A percentile compares a stretch with the other conserved stretches of the same genome.
Conservation (phyloP, 1,140 invertebrate genomes). For the Philotrypesis tridentata region DNA sequence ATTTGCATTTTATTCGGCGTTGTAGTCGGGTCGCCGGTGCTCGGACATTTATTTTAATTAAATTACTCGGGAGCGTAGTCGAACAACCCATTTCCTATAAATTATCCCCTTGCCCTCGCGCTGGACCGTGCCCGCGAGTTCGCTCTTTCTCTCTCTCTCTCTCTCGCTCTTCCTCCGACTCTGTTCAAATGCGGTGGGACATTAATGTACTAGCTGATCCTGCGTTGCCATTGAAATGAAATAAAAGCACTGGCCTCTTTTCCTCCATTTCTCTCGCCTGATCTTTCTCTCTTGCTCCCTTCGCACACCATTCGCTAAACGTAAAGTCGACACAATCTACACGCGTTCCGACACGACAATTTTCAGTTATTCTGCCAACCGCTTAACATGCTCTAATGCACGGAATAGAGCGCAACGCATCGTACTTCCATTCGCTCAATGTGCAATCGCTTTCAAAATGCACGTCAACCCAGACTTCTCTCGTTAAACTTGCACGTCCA, state of each 20-base stretch:
- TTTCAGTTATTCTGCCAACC: conserved; percentile 52
- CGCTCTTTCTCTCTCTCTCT: conserved; percentile 38
- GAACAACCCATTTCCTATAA: conserved; percentile 76
- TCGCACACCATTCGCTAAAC: conserved; percentile 6
- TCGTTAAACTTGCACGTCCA: conserved; percentile 53
- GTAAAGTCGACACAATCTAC: conserved; percentile 61
- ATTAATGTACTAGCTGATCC: conserved; percentile 73
- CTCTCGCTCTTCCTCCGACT: conserved; percentile 28
- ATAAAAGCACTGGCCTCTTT: conserved; percentile 68
- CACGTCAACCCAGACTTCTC: conserved; percentile 43
- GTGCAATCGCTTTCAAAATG: conserved; percentile 69
- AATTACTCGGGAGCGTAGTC: conserved; percentile 71
- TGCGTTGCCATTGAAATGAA: conserved; percentile 72
- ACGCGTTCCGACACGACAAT: conserved; percentile 54
- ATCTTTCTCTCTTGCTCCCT: not conserved
- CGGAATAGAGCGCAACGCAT: not conserved
- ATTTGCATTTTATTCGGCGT: conserved; percentile 75
- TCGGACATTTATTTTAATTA: conserved; percentile 76
- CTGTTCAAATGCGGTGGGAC: conserved; percentile 60
- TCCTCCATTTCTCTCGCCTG: conserved; percentile 45
- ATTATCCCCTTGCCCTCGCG: conserved; percentile 69
- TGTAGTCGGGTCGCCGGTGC: conserved; percentile 60
- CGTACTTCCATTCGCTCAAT: conserved; percentile 69
- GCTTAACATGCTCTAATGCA: not conserved
- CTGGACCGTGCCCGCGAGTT: conserved; percentile 30